Evolutionary conservation across 1,140 invertebrate species (phyloP).

Genomic region (Ips nitidus): DNA sequence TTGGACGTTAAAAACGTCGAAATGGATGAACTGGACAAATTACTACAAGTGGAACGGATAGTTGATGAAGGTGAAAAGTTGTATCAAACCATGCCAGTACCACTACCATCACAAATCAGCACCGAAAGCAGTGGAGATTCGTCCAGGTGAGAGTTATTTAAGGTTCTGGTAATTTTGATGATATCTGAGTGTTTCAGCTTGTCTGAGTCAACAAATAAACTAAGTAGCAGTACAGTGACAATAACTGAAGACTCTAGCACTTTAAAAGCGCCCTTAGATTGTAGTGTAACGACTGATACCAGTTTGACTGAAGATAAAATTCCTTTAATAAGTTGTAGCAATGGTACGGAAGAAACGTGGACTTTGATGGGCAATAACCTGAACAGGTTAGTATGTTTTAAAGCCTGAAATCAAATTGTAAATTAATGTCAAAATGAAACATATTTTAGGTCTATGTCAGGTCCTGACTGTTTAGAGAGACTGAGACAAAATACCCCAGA

Average conservation of each 20-base stretch:
- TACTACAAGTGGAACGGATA: conserved; percentile 69
- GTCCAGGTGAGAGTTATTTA: conserved; percentile 29
- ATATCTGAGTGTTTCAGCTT: conserved; percentile 12
- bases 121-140: conserved; percentile 44
- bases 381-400: conserved; percentile 55
- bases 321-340: conserved; percentile 34
- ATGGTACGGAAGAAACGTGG: conserved; percentile 43
- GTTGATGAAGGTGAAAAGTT: conserved; percentile 65
- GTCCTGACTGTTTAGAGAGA: conserved; percentile 65
- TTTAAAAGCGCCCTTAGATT: conserved; percentile 18
- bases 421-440: conserved; percentile 31
- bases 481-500: conserved; percentile 46
- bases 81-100: conserved; percentile 73
- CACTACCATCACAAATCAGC: conserved; percentile 60
- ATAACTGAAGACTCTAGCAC: conserved; percentile 29
- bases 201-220: conserved; percentile 17
- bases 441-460: conserved; percentile 61
- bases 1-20: conserved; percentile 65
- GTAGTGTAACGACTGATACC: conserved; percentile 20
- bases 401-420: conserved; percentile 8
- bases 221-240: conserved; percentile 7
- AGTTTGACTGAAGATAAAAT: conserved; percentile 39
- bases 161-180: background rate
- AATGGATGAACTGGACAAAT: conserved; percentile 72
- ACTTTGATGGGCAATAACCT: conserved; percentile 47